A percentile compares a stretch with the other conserved stretches of the same genome.
Conservation (phyloP, 2,113 vertebrate species). For the Anguilla rostrata region DNA sequence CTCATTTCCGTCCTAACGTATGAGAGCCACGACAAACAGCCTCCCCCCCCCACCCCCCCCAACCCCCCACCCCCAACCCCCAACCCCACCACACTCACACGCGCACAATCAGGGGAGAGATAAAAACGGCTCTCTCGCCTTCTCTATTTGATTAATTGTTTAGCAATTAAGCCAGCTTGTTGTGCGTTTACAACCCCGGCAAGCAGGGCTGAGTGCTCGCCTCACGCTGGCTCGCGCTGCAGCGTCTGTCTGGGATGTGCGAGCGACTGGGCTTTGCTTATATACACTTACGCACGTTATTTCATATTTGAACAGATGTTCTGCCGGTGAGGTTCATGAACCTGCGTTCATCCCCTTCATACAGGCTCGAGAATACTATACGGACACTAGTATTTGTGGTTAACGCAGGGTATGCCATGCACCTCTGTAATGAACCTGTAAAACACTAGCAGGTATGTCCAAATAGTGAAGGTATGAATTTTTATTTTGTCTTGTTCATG, state of each 20-base stretch:
- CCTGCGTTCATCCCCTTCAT: neutral
- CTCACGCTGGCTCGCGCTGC: constrained; percentile 14
- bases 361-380: neutral
- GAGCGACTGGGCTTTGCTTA: neutral
- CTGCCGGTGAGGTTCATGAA: neutral
- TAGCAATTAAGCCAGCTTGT: constrained; percentile 34
- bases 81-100: neutral
- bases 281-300: neutral
- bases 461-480: neutral
- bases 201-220: constrained; percentile 20
- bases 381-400: neutral
- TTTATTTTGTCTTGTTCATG: neutral
- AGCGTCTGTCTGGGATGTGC: constrained; percentile 32
- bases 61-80: neutral
- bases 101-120: neutral
- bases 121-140: constrained; percentile 11
- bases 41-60: neutral
- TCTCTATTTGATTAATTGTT: constrained; percentile 38
- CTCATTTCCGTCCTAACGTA: neutral
- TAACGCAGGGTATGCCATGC: too few species aligned
- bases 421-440: neutral
- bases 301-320: neutral
- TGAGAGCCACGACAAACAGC: neutral
- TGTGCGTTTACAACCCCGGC: constrained; percentile 25
- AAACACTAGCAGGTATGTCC: neutral